phyloP scores from a whole-genome alignment of 2,113 vertebrate species.

The Coptodon bakossiorum region DNA sequence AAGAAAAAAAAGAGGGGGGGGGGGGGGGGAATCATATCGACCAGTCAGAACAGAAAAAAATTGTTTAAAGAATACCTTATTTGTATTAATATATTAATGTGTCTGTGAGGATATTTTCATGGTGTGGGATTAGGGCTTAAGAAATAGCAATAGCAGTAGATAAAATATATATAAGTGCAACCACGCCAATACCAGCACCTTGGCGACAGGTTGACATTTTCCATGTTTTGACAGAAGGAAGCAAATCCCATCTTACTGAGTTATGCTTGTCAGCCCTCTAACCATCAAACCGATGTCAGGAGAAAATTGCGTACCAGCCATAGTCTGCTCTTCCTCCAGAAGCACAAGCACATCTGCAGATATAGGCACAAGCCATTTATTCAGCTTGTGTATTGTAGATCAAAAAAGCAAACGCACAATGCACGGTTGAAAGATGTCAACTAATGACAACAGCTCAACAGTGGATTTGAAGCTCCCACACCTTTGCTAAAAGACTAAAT shows the following conservation, averaged over 20 bases:
- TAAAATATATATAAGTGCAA: not conserved
- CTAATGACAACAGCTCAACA: slow-evolving; percentile 3
- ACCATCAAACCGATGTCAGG: slow-evolving; percentile 28
- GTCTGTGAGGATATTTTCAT: not conserved
- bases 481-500: not conserved
- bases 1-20: no score
- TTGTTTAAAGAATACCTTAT: not conserved
- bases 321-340: not conserved
- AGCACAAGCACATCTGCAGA: not conserved
- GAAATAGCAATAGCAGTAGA: not conserved
- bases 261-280: slow-evolving; percentile 29
- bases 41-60: not conserved
- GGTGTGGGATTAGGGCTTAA: no score
- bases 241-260: slow-evolving; percentile 34
- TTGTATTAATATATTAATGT: not conserved
- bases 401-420: slow-evolving; percentile 1
- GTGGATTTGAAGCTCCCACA: not conserved
- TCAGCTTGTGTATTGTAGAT: not conserved
- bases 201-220: not conserved
- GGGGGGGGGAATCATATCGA: not conserved
- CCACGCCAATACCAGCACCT: not conserved
- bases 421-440: not conserved
- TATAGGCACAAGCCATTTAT: not conserved
- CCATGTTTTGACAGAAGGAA: slow-evolving; percentile 27
- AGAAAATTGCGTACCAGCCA: slow-evolving; percentile 24